These are phyloP conservation scores for Porites divaricata DNA, from an alignment of 92 coral and sea anemone species.

Conservation along the genomic window DNA sequence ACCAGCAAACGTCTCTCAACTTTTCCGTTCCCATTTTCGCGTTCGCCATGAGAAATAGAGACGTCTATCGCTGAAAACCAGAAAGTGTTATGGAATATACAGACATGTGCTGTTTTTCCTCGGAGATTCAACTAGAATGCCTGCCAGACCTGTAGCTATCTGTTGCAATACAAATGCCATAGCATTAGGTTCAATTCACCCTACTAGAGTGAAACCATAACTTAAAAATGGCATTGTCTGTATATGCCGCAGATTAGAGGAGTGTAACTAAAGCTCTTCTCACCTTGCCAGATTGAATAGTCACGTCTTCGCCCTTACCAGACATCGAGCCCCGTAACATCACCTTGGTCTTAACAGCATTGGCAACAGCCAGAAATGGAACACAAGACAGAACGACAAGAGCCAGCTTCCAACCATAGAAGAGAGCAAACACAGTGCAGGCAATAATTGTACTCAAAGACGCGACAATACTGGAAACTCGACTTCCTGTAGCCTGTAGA, in stretches of 20 bases:
- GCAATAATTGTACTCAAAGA: conserved; percentile 72
- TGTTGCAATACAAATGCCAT: no score
- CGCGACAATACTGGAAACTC: conserved; percentile 72
- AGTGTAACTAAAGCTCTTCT: background rate
- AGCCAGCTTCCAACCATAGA: conserved; percentile 87
- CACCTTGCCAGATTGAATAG: conserved; percentile 82
- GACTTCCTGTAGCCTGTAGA: conserved; percentile 82
- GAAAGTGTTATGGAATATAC: no score
- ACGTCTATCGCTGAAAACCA: no score
- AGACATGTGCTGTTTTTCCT: no score
- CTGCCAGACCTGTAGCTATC: no score
- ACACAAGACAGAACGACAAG: conserved; percentile 84
- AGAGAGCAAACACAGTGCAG: conserved; percentile 70
- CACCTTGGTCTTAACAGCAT: conserved; percentile 67
- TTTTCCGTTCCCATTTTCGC: no score
- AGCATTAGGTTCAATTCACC: no score
- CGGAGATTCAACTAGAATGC: no score
- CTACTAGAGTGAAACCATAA: no score
- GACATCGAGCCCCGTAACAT: conserved; percentile 63
- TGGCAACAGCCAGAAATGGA: conserved; percentile 81
- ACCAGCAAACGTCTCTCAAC: no score
- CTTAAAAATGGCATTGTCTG: background rate
- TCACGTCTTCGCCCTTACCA: conserved; percentile 66
- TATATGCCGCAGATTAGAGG: background rate
- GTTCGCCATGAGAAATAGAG: no score